phyloP scores from a whole-genome alignment of 2,888 invertebrate species.

The Sclerodermus sp. region DNA sequence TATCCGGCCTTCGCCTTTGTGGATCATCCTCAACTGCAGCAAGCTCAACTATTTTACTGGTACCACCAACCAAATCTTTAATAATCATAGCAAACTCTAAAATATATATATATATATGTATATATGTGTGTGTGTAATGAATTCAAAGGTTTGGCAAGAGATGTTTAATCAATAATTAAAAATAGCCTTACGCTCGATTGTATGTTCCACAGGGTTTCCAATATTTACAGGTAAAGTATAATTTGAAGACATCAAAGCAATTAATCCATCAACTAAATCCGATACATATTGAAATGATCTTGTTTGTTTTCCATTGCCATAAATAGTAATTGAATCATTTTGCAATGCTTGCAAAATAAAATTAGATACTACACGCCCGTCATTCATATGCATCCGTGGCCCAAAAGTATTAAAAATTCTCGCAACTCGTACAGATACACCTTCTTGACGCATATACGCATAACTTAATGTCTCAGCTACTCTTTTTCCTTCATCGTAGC shows the following conservation, averaged over 20 bases:
- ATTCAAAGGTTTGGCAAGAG: no score
- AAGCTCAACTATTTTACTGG: slow-evolving; percentile 79
- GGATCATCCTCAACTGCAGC: slow-evolving; percentile 96
- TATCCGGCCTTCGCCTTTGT: slow-evolving; percentile 90
- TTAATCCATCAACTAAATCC: slow-evolving; percentile 93
- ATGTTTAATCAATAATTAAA: no score
- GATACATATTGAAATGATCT: slow-evolving; percentile 98
- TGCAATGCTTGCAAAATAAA: slow-evolving; percentile 96
- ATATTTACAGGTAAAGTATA: slow-evolving; percentile 92
- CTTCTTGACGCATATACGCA: slow-evolving; percentile 97
- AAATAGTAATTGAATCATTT: slow-evolving; percentile 89
- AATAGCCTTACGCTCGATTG: slow-evolving; percentile 73
- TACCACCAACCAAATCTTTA: slow-evolving; percentile 81
- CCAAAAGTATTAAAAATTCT: slow-evolving; percentile 99
- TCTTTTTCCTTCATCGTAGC: slow-evolving; percentile 99
- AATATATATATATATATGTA: no score
- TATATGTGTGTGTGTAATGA: no score
- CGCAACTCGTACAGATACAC: slow-evolving; percentile 92
- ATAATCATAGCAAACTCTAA: slow-evolving; percentile 86
- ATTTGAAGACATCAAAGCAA: slow-evolving; percentile 91
- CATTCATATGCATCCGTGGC: slow-evolving; percentile 98
- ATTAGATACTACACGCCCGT: slow-evolving; percentile 97
- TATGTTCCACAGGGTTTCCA: slow-evolving; percentile 97
- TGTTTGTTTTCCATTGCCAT: slow-evolving; percentile 87
- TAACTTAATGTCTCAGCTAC: slow-evolving; percentile 95